A percentile compares a stretch with the other conserved stretches of the same genome.
Conservation (phyloP, 2,113 vertebrate species). For the Anguilla japonica region DNA sequence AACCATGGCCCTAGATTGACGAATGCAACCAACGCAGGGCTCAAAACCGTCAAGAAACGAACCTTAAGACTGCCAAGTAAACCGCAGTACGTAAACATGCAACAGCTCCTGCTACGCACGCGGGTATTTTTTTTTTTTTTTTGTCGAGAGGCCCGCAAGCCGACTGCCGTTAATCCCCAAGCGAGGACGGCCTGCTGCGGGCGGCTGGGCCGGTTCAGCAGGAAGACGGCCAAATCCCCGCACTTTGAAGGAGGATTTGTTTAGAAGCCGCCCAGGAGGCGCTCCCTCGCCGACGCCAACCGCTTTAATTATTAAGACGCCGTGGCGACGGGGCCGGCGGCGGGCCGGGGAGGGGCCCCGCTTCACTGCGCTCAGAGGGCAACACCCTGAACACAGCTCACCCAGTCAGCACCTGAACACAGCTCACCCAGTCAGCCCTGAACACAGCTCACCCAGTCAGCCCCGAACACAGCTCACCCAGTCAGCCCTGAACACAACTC, state of each 20-base stretch:
- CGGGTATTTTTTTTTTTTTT: not conserved
- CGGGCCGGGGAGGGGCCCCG: constrained; percentile 5
- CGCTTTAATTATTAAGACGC: constrained; percentile 43
- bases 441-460: not conserved
- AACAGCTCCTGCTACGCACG: not conserved
- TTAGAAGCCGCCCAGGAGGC: constrained; percentile 57
- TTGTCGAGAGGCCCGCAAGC: not conserved
- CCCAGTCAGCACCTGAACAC: too few species aligned
- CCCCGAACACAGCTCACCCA: not conserved
- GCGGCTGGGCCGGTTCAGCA: constrained; percentile 44
- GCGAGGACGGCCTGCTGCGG: not conserved
- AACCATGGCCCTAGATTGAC: not conserved
- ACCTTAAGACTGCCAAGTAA: not conserved
- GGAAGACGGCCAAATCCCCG: constrained; percentile 56
- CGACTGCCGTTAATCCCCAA: not conserved
- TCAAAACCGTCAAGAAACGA: not conserved
- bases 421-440: too few species aligned
- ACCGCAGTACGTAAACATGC: not conserved
- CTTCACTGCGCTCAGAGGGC: not conserved
- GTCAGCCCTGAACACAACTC: not conserved
- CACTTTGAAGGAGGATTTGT: constrained; percentile 71
- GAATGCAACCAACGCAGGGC: not conserved
- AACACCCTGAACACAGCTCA: not conserved
- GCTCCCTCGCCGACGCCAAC: constrained; percentile 44
- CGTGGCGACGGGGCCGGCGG: constrained; percentile 29